A percentile compares a stretch with the other conserved stretches of the same genome.
These are phyloP conservation scores for Perithous albicinctus DNA, from an alignment of 2,888 invertebrate species.

Conservation along the genomic window DNA sequence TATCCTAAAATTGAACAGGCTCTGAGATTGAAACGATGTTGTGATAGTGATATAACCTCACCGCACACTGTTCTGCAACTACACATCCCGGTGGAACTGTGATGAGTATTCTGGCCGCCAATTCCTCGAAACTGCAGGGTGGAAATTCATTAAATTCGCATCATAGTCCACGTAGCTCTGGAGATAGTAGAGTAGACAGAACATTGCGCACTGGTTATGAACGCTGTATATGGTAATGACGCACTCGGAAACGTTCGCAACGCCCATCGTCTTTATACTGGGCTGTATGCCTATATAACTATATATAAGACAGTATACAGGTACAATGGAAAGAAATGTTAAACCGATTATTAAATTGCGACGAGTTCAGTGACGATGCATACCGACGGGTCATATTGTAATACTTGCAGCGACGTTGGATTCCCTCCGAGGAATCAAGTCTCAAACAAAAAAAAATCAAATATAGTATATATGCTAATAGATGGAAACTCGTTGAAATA, in stretches of 20 bases:
- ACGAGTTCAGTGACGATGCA: not conserved
- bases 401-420: not conserved
- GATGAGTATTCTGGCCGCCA: conserved; percentile 25
- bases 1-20: not conserved
- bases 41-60: not conserved
- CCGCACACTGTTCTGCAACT: not conserved
- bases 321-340: conserved; percentile 7
- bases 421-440: conserved; percentile 63
- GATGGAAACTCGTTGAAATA: conserved; percentile 58
- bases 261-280: conserved; percentile 5
- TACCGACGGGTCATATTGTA: conserved; percentile 5
- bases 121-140: conserved; percentile 29
- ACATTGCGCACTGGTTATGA: conserved; percentile 19
- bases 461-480: conserved; percentile 71
- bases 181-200: not conserved
- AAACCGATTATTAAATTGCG: conserved; percentile 36
- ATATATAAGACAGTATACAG: not conserved
- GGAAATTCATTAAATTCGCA: conserved; percentile 55
- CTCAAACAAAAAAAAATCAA: conserved; percentile 53
- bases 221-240: conserved; percentile 20
- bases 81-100: not conserved
- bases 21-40: conserved; percentile 26
- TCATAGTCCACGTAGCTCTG: conserved; percentile 8
- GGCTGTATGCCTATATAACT: not conserved
- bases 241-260: conserved; percentile 2